Evolutionary conservation across 2,888 invertebrate genomes (phyloP), one percentile per base, ranked within the genome.

Genomic region (Onchidella celtica): DNA sequence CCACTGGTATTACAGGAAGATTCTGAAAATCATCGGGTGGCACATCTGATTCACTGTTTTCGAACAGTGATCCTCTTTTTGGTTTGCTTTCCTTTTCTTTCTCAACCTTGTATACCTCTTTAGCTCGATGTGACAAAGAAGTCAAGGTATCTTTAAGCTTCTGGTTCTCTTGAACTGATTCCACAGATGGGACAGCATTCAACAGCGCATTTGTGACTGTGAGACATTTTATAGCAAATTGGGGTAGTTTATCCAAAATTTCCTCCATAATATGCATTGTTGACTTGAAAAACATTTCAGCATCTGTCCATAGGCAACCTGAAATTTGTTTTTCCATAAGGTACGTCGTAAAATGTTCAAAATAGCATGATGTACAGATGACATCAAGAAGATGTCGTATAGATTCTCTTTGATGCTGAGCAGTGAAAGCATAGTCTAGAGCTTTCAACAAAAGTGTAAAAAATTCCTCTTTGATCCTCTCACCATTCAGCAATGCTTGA

Each of bases 1-100:
- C 59, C 2, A 86, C 89, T 0, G 94, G 94, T 29, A 92, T 83
- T 1, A 93, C 87, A 2, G 92, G 85, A 9, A 94, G 81, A 1
- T 88, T 85, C 21, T 93, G 86, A 85, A 93, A 94, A 84, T 93
- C 89, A 3, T 94, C 92, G 0, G 95, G 95, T 11, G 87, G 84
- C 2, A 82, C 63, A 1, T 84, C 87, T 3, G 94, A 94, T 59
- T 85, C 63, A 55, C 86, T 83, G 0, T 34, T 21, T 2, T 9
- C 32, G 14, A 69, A 38, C 21, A 74, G 24, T 2, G 9, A 2
- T 32, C 24, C 36, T 38, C 57, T 1, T 24, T 36, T 21, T 36
- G 34, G 9, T 34, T 36, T 74, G 2, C n/a, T 61, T 36, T 21
- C 61, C 40, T 34, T 74, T n/a, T 74, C 61, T 34, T 61, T 36